phyloP scores from a whole-genome alignment of 1,140 invertebrate genomes.

The Atta texana region DNA sequence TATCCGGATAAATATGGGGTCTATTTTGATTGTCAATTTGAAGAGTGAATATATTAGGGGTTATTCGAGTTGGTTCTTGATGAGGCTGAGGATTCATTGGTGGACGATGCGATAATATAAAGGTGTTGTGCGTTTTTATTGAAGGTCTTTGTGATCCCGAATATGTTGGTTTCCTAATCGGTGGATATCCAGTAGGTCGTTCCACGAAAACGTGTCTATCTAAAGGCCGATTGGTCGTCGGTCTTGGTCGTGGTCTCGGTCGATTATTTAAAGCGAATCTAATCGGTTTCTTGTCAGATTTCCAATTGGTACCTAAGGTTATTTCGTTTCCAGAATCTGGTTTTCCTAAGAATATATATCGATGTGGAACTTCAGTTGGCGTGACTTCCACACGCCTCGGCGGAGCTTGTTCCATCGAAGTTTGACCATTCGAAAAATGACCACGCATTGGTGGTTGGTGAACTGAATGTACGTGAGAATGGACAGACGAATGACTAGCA shows the following conservation, averaged over 20 bases:
- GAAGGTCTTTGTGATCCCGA: constrained; percentile 71
- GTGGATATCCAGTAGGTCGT: constrained; percentile 73
- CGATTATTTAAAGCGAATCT: constrained; percentile 71
- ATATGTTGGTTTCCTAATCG: constrained; percentile 76
- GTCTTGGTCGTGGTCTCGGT: constrained; percentile 78
- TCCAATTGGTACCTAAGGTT: constrained; percentile 77
- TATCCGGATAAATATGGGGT: constrained; percentile 64
- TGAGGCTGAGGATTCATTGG: constrained; percentile 39
- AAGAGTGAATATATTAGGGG: constrained; percentile 18
- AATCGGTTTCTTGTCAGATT: constrained; percentile 81
- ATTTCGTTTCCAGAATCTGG: constrained; percentile 78
- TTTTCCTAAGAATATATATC: constrained; percentile 74
- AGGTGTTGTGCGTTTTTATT: constrained; percentile 69
- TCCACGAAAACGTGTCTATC: constrained; percentile 76
- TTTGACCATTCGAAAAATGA: constrained; percentile 79
- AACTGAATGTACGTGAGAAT: constrained; percentile 56
- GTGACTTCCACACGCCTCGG: constrained; percentile 82
- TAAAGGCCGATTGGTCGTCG: constrained; percentile 73
- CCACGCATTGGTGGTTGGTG: constrained; percentile 77
- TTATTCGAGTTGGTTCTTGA: constrained; percentile 67
- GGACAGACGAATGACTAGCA: constrained; percentile 62
- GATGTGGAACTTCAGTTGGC: constrained; percentile 76
- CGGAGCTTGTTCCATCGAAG: constrained; percentile 76
- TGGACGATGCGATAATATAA: constrained; percentile 60
- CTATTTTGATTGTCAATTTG: constrained; percentile 69